Evolutionary conservation across 2,797 vertebrate genomes (phyloP), one percentile per base, ranked within the genome.

Genomic region (Lates japonicus): DNA sequence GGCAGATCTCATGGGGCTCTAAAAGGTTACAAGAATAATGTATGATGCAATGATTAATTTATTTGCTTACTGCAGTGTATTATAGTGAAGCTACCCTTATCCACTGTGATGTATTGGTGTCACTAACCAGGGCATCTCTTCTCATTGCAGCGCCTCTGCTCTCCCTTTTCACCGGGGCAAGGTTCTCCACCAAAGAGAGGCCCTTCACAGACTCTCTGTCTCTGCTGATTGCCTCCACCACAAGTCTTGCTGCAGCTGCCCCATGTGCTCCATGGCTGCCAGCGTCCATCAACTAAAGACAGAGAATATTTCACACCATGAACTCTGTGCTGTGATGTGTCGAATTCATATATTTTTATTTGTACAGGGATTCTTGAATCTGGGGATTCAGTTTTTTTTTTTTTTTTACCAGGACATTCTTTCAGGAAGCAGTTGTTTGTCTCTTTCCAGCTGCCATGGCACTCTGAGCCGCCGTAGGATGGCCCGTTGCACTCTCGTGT

Each of bases 1-100:
- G 94, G 74, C 98, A 99, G 90, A 99, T 99, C 92, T 99, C 98
- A 0, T 99, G 97, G 62, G 98, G 97, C 85, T 98, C 98, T 99
- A 84, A 51, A 75, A 46, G 44, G 22, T 71, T 48, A n/a, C 22
- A 75, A 37, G 3, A 33, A 78, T 41, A 62, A 78, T 25, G 22
- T 12, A 14, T 37, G 19, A 73, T 37, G 20, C 31, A 16, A 46
- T 82, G 6, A 86, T 13, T 22, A 22, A 48, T 49, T 29, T 48
- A 7, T 39, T 55, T 46, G 22, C 9, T 54, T 8, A 17, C 29
- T 63, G n/a, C 7, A 22, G 19, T 44, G 0, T 13, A 14, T 39
- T 68, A 8, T 4, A 63, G 13, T 49, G 17, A 42, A 3, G n/a
- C 13, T 14, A 41, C 5, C 2, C 4, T 69, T n/a, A n/a, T 63